A percentile compares a stretch with the other conserved stretches of the same genome.
Evolutionary conservation across 2,888 invertebrate genomes (phyloP).

Genomic region (Phyllotreta cruciferae): DNA sequence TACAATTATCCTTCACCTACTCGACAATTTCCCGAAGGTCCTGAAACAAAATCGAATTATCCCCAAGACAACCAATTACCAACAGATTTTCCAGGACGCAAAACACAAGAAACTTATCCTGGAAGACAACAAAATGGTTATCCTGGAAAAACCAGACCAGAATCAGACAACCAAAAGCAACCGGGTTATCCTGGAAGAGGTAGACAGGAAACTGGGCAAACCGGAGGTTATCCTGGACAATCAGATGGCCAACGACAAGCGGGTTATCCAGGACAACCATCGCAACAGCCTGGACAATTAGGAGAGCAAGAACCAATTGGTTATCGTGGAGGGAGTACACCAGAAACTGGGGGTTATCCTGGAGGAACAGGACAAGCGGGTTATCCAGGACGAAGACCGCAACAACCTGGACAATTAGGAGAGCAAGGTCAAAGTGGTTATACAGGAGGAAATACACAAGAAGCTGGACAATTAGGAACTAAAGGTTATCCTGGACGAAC

Average conservation of each 20-base stretch:
- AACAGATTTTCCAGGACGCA: neutral
- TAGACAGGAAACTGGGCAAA: slow-evolving; percentile 52
- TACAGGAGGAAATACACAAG: slow-evolving; percentile 47
- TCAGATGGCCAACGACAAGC: slow-evolving; percentile 28
- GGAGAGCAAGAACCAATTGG: neutral
- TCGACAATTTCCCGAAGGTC: slow-evolving; percentile 62
- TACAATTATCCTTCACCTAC: slow-evolving; percentile 78
- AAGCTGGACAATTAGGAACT: slow-evolving; percentile 39
- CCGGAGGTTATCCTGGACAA: slow-evolving; percentile 40
- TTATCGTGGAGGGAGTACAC: neutral
- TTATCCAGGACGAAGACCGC: slow-evolving; percentile 8
- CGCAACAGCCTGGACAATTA: slow-evolving; percentile 14
- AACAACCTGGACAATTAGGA: slow-evolving; percentile 3
- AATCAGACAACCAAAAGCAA: slow-evolving; percentile 36
- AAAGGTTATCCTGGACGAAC: slow-evolving; percentile 41
- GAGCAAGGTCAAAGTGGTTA: slow-evolving; percentile 37
- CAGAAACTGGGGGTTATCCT: no score
- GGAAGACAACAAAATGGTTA: no score
- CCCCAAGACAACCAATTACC: neutral
- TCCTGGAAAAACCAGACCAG: no score
- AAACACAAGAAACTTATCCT: no score
- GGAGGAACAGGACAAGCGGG: neutral
- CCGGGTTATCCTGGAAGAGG: slow-evolving; percentile 4
- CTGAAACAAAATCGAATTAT: slow-evolving; percentile 12
- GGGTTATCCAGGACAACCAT: neutral